Percentiles rank a stretch among this genome's conserved stretches.
These are phyloP conservation scores for Acridotheres tristis DNA, from an alignment of 2,797 vertebrate genomes.

Conservation along the genomic window DNA sequence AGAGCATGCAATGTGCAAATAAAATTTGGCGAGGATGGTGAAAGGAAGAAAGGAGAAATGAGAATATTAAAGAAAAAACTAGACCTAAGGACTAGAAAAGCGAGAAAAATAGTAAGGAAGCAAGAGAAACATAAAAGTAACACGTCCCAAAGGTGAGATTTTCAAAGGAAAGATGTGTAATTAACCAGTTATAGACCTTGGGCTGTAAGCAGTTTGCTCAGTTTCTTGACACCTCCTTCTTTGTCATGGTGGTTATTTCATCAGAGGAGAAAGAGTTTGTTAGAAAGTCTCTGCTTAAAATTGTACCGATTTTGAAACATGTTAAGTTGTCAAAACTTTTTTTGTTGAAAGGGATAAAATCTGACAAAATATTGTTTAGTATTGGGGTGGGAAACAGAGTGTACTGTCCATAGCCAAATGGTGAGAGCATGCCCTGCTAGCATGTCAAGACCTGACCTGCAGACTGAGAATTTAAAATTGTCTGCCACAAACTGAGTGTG, in stretches of 20 bases:
- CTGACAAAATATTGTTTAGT: neutral
- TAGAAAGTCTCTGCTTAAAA: neutral
- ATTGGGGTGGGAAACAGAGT: neutral
- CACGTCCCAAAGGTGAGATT: slow-evolving; percentile 16
- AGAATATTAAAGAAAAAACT: neutral
- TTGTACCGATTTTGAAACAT: neutral
- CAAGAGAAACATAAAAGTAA: neutral
- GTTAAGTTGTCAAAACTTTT: neutral
- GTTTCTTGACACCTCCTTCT: neutral
- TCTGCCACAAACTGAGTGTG: neutral
- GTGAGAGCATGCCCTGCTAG: neutral
- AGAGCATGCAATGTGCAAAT: neutral
- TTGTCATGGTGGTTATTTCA: neutral
- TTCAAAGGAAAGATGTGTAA: slow-evolving; percentile 8
- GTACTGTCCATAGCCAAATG: neutral
- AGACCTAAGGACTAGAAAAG: neutral
- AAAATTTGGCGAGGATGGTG: neutral
- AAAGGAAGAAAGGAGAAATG: neutral
- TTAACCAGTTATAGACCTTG: neutral
- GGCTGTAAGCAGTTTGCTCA: neutral
- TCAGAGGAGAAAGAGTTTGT: neutral
- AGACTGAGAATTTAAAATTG: neutral
- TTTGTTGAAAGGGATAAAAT: neutral
- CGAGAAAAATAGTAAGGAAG: neutral
- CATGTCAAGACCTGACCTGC: neutral